A percentile compares a stretch with the other conserved stretches of the same genome.
Evolutionary conservation across 2,113 vertebrate genomes (phyloP).

Genomic region (Dasyurus viverrinus): DNA sequence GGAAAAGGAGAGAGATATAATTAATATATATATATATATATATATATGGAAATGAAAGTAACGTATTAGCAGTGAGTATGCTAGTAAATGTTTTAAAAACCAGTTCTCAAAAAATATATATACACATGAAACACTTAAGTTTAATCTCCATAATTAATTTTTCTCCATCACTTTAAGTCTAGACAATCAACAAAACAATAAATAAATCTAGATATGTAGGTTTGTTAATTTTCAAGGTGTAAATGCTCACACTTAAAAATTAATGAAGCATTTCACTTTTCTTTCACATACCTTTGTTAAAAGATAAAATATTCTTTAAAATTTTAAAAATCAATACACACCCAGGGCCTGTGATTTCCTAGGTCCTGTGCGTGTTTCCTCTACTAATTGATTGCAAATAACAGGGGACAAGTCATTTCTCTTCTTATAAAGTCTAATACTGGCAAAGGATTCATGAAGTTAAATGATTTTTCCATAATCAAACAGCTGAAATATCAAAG

Average conservation of each 20-base stretch:
- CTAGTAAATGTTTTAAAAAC: background rate
- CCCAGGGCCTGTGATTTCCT: background rate
- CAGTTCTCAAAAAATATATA: background rate
- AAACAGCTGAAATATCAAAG: background rate
- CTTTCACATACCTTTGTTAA: background rate
- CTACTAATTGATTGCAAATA: background rate
- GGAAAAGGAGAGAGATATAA: background rate
- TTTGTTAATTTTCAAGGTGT: background rate
- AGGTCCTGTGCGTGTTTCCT: background rate
- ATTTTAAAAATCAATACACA: background rate
- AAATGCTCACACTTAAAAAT: background rate
- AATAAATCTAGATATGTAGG: background rate
- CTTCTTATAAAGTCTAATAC: background rate
- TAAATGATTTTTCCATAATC: background rate
- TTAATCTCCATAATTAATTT: background rate
- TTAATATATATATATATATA: no score
- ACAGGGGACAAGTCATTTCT: background rate
- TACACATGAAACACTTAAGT: background rate
- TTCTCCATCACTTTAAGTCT: background rate
- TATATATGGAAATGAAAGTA: background rate
- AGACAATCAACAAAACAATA: background rate
- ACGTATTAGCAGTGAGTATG: background rate
- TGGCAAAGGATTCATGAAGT: background rate
- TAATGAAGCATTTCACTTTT: background rate
- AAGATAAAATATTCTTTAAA: background rate